These are phyloP conservation scores for Pyrrhosoma nymphula DNA, from an alignment of 2,888 invertebrate genomes.

Conservation along the genomic window DNA sequence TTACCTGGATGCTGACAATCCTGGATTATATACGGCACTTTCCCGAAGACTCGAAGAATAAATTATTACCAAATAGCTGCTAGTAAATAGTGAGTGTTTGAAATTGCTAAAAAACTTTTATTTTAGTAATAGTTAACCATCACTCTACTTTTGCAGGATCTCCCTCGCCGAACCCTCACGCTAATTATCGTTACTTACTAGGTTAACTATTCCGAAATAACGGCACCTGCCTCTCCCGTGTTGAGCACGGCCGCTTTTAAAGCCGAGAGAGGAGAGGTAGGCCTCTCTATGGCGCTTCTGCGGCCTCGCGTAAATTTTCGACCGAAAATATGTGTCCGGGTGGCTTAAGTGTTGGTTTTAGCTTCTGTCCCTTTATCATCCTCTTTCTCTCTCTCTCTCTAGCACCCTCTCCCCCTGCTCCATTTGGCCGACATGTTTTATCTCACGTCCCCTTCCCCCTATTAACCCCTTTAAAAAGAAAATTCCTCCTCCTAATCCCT, in stretches of 20 bases:
- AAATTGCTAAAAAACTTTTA: too few relatives aligned
- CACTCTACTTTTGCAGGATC: too few relatives aligned
- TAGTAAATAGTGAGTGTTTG: too few relatives aligned
- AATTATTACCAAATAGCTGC: too few relatives aligned
- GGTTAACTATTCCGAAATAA: not conserved
- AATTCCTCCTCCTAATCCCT: not conserved
- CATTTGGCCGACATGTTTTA: not conserved
- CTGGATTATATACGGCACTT: too few relatives aligned
- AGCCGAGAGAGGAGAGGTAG: not conserved
- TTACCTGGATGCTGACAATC: too few relatives aligned
- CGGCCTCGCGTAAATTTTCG: conserved; percentile 1
- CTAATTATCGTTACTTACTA: not conserved
- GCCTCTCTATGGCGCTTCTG: not conserved
- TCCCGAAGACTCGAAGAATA: too few relatives aligned
- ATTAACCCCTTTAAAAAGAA: not conserved
- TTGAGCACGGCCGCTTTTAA: not conserved
- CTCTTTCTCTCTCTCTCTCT: too few relatives aligned
- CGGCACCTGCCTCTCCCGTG: not conserved
- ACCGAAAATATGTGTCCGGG: conserved; percentile 17
- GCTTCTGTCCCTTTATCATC: conserved; percentile 10
- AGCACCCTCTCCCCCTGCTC: not conserved
- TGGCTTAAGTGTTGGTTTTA: conserved; percentile 27
- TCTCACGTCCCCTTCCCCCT: not conserved
- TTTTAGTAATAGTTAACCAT: too few relatives aligned
- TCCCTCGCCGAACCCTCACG: not conserved